Evolutionary conservation across 2,888 invertebrate species (phyloP).

Genomic region (Spatulosminthurus flaviceps): DNA sequence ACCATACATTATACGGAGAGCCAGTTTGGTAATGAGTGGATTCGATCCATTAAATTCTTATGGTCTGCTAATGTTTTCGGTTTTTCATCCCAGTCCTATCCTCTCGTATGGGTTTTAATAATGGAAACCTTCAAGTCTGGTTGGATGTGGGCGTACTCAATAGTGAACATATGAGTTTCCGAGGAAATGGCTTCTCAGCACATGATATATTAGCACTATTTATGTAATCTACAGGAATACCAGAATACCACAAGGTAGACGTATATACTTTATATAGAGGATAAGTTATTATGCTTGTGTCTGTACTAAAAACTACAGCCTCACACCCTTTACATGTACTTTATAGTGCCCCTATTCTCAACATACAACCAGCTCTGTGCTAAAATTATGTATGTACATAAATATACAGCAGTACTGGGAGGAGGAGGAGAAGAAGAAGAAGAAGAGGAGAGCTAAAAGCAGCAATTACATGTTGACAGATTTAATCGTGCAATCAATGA

Average conservation of each 20-base stretch:
- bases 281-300: neutral
- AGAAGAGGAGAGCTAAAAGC: too few relatives aligned
- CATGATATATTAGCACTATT: slow-evolving; percentile 8
- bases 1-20: neutral
- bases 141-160: slow-evolving; percentile 6
- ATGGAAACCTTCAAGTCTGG: neutral
- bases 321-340: too few relatives aligned
- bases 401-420: too few relatives aligned
- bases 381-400: too few relatives aligned
- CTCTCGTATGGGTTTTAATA: neutral
- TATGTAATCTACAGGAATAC: slow-evolving; percentile 13
- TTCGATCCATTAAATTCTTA: slow-evolving; percentile 3
- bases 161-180: neutral
- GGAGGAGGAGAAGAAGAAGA: too few relatives aligned
- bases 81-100: neutral
- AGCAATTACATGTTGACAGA: neutral
- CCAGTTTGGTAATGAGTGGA: slow-evolving; percentile 13
- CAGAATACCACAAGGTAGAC: neutral
- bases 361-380: too few relatives aligned
- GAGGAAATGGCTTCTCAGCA: neutral
- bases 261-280: neutral
- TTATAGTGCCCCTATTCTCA: too few relatives aligned
- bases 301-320: too few relatives aligned
- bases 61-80: neutral
- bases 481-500: slow-evolving; percentile 6